phyloP scores from a whole-genome alignment of 2,888 invertebrate genomes.

The Hanleya hanleyi region DNA sequence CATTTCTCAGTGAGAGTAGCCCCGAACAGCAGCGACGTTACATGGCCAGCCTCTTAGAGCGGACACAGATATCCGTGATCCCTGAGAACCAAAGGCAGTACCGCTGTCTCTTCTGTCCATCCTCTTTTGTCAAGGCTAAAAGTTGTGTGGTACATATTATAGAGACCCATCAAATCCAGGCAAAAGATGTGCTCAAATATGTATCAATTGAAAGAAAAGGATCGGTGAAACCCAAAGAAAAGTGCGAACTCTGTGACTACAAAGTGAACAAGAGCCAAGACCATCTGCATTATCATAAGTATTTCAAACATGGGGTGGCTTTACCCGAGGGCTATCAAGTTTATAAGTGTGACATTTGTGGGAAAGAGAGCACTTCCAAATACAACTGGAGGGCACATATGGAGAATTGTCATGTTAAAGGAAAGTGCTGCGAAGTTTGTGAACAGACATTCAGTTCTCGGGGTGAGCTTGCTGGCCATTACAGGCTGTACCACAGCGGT shows the following conservation, averaged over 20 bases:
- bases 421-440: constrained; percentile 54
- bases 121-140: constrained; percentile 56
- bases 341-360: constrained; percentile 60
- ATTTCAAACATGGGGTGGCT: constrained; percentile 60
- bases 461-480: not conserved
- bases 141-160: constrained; percentile 53
- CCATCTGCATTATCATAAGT: constrained; percentile 64
- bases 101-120: constrained; percentile 51
- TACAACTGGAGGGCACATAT: constrained; percentile 49
- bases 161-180: constrained; percentile 48
- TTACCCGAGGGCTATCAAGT: constrained; percentile 60
- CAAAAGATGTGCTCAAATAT: constrained; percentile 38
- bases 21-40: constrained; percentile 8
- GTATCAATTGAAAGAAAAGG: constrained; percentile 20
- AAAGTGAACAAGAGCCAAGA: constrained; percentile 56
- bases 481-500: not conserved
- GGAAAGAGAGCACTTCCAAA: constrained; percentile 61
- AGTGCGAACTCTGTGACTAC: constrained; percentile 64
- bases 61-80: constrained; percentile 9
- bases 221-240: constrained; percentile 29
- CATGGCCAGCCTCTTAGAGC: constrained; percentile 8
- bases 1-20: constrained; percentile 3
- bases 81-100: constrained; percentile 39
- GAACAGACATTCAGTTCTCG: constrained; percentile 51
- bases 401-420: constrained; percentile 52